Conservation (phyloP, 2,888 invertebrate species). For the Pachycephus smyrnensis region DNA sequence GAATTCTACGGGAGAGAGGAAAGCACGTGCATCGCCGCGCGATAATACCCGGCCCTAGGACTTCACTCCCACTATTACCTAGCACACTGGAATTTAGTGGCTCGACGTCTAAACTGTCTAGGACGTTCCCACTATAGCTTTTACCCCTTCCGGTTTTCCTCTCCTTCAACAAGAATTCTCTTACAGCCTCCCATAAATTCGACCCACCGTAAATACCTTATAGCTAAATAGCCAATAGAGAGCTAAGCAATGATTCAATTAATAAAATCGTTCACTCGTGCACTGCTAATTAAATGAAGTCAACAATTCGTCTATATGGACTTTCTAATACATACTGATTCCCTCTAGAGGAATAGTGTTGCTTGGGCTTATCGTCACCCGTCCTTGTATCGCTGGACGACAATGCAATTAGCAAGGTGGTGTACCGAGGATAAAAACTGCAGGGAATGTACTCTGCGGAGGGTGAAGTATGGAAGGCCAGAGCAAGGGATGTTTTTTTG, state of each 20-base stretch:
- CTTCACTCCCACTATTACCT: too few species aligned
- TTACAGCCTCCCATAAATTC: too few species aligned
- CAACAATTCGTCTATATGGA: not conserved
- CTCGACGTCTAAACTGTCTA: too few species aligned
- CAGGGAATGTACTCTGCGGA: not conserved
- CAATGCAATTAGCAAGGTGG: constrained; percentile 23
- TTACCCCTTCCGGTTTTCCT: too few species aligned
- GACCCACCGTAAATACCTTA: too few species aligned
- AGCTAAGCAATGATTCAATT: too few species aligned
- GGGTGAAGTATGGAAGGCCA: not conserved
- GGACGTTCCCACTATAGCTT: too few species aligned
- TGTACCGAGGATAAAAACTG: constrained; percentile 11
- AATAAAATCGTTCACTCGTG: not conserved
- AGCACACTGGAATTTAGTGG: too few species aligned
- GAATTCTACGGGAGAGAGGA: constrained; percentile 25
- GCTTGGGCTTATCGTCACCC: not conserved
- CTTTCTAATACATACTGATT: too few species aligned
- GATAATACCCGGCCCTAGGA: constrained; percentile 1
- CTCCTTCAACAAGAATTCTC: too few species aligned
- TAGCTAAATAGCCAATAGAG: too few species aligned
- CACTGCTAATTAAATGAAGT: not conserved
- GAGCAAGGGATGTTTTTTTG: not conserved
- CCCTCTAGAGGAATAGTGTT: too few species aligned
- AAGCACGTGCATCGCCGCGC: constrained; percentile 6
- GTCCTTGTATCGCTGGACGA: constrained; percentile 10